Evolutionary conservation across 2,797 vertebrate species (phyloP), one percentile per base, ranked within the genome.

Genomic region (Phataginus tricuspis): DNA sequence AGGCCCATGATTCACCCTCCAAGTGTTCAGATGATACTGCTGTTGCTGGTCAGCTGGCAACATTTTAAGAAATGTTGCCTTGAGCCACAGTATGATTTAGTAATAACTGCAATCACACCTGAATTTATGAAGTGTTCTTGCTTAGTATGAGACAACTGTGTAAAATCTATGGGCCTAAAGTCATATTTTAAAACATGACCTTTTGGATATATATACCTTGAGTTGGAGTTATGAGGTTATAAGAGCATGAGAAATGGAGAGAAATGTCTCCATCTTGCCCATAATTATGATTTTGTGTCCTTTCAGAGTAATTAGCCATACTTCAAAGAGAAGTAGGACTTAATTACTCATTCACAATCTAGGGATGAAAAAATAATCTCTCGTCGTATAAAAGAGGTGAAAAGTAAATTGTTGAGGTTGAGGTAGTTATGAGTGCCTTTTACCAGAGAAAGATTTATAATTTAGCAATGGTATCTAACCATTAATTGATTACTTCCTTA

Each of bases 221-320:
- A 91, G 9, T 92, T 95, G 95, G 82, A 96, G 21, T 96, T 97
- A 95, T 34, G 69, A 96, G 74, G 34, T 96, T 94, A 79, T 95
- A 92, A 93, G 94, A 90, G 12, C 63, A 95, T 96, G 79, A 95
- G 19, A 96, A 95, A 94, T 97, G 86, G 72, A 96, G n/a, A 90
- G 31, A 88, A 96, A 78, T 93, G 39, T 85, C 90, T 91, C 93
- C 53, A 84, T 53, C 82, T 77, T 95, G 59, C 86, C 86, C 29
- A 75, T 96, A 96, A 97, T 93, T 96, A 91, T 97, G 77, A 92
- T 95, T 96, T 93, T 96, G 96, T 79, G n/a, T 93, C 92, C 45
- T 97, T 95, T 91, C 63, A 49, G 55, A 61, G 14, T 95, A 97
- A 94, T 97, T 97, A 96, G 86, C 86, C 69, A 85, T 96, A 92